These are phyloP conservation scores for Cheiracanthium punctorium DNA, from an alignment of 2,888 invertebrate genomes.

Conservation along the genomic window DNA sequence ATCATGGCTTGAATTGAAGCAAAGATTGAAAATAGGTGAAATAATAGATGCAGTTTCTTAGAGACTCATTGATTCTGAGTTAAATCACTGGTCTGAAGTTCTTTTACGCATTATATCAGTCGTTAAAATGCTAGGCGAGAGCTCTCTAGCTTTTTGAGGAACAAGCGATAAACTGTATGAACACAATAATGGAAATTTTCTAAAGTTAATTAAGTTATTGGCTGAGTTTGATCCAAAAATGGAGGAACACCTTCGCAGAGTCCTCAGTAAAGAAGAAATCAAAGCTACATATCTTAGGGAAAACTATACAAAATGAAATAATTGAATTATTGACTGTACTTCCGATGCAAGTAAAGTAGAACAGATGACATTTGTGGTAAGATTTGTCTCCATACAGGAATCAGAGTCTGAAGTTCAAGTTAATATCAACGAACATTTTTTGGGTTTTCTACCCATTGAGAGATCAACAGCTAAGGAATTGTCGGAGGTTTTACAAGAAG, in stretches of 20 bases:
- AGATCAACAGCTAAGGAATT: not conserved
- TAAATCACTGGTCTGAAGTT: not conserved
- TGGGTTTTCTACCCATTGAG: not conserved
- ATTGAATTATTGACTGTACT: constrained; percentile 10
- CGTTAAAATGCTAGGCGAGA: not conserved
- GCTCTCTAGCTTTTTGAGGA: constrained; percentile 17
- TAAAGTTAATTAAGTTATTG: constrained; percentile 14
- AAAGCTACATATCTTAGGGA: constrained; percentile 9
- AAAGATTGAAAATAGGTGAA: not conserved
- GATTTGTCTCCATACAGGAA: constrained; percentile 11
- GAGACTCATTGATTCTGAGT: constrained; percentile 6
- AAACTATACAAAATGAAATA: constrained; percentile 29
- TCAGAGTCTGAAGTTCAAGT: too few relatives aligned
- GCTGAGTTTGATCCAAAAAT: constrained; percentile 11
- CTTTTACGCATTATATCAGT: not conserved
- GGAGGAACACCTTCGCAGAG: constrained; percentile 18
- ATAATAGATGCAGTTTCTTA: constrained; percentile 8
- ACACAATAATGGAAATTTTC: constrained; percentile 29
- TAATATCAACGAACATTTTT: constrained; percentile 6
- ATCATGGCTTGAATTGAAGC: not conserved
- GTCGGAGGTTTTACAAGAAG: not conserved
- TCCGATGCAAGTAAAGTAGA: constrained; percentile 19
- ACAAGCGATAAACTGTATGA: constrained; percentile 18
- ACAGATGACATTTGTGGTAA: constrained; percentile 20
- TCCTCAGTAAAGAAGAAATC: constrained; percentile 19